phyloP scores from a whole-genome alignment of 2,888 invertebrate species.

The Pheosia gnoma region DNA sequence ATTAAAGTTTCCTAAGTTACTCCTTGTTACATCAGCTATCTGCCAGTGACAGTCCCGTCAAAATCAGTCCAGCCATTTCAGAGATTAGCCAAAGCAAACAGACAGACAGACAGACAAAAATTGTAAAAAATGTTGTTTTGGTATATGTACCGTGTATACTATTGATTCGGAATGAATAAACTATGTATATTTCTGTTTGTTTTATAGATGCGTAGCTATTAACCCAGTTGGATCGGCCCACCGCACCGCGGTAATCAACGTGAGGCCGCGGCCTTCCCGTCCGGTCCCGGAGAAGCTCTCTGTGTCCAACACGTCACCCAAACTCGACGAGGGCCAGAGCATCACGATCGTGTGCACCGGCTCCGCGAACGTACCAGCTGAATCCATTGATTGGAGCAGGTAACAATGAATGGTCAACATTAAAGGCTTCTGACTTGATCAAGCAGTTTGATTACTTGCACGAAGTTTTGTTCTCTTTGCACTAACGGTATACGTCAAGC shows the following conservation, averaged over 20 bases:
- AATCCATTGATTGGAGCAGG: constrained; percentile 82
- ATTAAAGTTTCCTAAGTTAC: no score
- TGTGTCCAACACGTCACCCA: constrained; percentile 85
- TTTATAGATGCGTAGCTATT: constrained; percentile 86
- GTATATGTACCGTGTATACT: no score
- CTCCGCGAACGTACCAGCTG: constrained; percentile 85
- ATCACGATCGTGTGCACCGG: constrained; percentile 81
- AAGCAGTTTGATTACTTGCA: no score
- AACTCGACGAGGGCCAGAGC: constrained; percentile 73
- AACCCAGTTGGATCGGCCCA: constrained; percentile 88
- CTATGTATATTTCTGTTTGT: background rate
- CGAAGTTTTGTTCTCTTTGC: no score
- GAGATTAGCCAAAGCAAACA: no score
- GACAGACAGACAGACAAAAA: no score
- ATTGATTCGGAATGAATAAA: no score
- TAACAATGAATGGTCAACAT: constrained; percentile 36
- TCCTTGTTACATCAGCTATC: no score
- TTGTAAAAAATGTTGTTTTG: no score
- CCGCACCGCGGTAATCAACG: constrained; percentile 87
- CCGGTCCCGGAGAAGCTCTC: constrained; percentile 65
- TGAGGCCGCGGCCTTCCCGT: constrained; percentile 73
- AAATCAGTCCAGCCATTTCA: no score
- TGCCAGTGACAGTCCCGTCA: no score
- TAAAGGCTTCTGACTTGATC: constrained; percentile 9
- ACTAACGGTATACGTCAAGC: no score